Base-by-base conservation (phyloP, 2,113 vertebrate species). In the Ophiodon elongatus region DNA sequence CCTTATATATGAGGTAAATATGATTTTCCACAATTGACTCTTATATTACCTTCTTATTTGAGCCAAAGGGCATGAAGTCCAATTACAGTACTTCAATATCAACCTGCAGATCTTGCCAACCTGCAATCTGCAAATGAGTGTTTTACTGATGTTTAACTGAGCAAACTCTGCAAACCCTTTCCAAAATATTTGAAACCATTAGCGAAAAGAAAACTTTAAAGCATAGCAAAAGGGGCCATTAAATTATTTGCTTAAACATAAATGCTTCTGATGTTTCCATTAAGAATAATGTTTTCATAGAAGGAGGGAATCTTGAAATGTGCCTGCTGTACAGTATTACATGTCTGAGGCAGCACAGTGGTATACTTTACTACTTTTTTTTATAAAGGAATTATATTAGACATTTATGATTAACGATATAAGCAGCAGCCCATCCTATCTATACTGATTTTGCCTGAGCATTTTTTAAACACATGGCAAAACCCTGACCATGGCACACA, bases 181-280 rank as follows among this genome's bases (percentile, higher is more conserved):
- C 84, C 86, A 94, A 93, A 93, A 94, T 92, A 94, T 94, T 93
- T 89, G 84, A 88, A 89, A 90, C 91, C 83, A 91, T 94, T 92
- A 89, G 87, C 54, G 82, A 31, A 74, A 80, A 77, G 71, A 89
- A 80, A 85, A 74, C 70, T 73, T 87, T 74, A 85, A 93, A 93
- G 90, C 83, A 72, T 14, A 91, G 79, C 79, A 91, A 92, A 89
- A 71, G 29, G 52, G 66, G 66, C 72, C 77, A 83, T 93, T 94
- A 86, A 92, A 94, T 87, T 85, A 89, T 93, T 94, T 91, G 89
- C 88, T 90, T 83, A 72, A 90, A 92, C 77, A 83, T 89, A 90
- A 88, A 90, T 84, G 79, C 76, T 79, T 85, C 80, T 82, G 86
- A 91, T 87, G 83, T 93, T 88, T 85, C 80, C 80, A 82, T 88